These are phyloP conservation scores for Sarcophaga carnaria DNA, from an alignment of 2,888 invertebrate species.

Conservation along the genomic window DNA sequence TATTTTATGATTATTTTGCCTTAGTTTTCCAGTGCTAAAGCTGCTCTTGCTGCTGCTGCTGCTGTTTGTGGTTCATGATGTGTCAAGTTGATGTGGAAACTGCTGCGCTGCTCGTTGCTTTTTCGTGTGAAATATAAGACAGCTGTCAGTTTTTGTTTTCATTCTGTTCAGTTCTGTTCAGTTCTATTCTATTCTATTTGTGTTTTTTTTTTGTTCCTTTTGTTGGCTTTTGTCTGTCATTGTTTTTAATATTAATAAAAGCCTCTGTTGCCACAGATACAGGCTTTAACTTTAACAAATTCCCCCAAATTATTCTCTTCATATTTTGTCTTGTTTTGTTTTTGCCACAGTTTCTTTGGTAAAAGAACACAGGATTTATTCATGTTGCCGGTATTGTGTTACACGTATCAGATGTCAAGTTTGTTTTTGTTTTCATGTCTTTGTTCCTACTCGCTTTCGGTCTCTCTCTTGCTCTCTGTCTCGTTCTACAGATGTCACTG, in stretches of 20 bases:
- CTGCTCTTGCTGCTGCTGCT: not conserved
- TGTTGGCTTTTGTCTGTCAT: conserved; percentile 56
- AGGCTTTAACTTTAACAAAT: too few species aligned
- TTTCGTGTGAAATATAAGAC: conserved; percentile 65
- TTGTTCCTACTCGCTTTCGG: not conserved
- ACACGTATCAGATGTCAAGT: not conserved
- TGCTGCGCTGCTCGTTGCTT: conserved; percentile 10
- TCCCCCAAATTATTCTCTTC: too few species aligned
- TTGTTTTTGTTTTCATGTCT: not conserved
- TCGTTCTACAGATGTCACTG: not conserved
- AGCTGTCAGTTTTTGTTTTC: conserved; percentile 61
- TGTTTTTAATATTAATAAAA: conserved; percentile 67
- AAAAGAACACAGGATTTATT: too few species aligned
- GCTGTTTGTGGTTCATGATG: conserved; percentile 31
- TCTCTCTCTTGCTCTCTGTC: not conserved
- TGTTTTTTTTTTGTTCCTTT: not conserved
- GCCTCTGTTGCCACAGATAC: conserved; percentile 31
- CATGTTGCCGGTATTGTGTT: not conserved
- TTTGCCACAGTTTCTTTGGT: too few species aligned
- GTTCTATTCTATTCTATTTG: too few species aligned
- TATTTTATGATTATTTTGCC: conserved; percentile 4
- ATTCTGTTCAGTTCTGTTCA: conserved; percentile 28
- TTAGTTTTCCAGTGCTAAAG: not conserved
- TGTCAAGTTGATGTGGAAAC: conserved; percentile 55
- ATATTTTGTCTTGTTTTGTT: too few species aligned